These are phyloP conservation scores for Tympanoctomys barrerae DNA, from an alignment of 2,797 vertebrate genomes.

Conservation along the genomic window DNA sequence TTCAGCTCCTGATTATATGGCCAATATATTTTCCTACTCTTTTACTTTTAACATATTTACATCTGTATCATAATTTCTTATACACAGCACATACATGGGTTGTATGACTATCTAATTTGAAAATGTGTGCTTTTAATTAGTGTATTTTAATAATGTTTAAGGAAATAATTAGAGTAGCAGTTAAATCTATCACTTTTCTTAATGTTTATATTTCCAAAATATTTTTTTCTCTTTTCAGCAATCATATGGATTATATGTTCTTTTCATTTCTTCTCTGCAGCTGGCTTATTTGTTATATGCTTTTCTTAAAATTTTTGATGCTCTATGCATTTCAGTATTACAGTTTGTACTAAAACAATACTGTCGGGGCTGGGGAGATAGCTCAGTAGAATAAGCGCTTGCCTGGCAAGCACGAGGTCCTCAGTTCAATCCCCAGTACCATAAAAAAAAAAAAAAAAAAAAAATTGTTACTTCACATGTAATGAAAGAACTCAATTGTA, in stretches of 20 bases:
- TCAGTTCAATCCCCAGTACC: no score
- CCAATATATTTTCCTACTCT: not conserved
- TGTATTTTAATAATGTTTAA: slow-evolving; percentile 16
- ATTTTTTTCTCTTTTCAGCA: not conserved
- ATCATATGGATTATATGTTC: not conserved
- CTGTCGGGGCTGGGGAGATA: no score
- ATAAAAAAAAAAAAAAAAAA: no score
- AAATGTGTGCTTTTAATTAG: slow-evolving; percentile 16
- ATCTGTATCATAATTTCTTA: not conserved
- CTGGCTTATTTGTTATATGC: not conserved
- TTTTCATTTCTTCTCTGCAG: not conserved
- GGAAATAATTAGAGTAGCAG: not conserved
- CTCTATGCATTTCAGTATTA: not conserved
- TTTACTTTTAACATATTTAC: not conserved
- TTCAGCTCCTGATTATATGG: not conserved
- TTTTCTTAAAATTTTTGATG: not conserved
- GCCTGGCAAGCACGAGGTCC: no score
- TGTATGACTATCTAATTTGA: not conserved
- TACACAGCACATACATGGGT: not conserved
- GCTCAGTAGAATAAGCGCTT: no score
- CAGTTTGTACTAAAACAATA: slow-evolving; percentile 27
- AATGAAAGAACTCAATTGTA: not conserved
- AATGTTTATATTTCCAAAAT: not conserved
- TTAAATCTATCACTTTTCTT: not conserved
- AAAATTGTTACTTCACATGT: not conserved